These are phyloP conservation scores for Lasius platythorax DNA, from an alignment of 2,888 invertebrate species.

Conservation along the genomic window DNA sequence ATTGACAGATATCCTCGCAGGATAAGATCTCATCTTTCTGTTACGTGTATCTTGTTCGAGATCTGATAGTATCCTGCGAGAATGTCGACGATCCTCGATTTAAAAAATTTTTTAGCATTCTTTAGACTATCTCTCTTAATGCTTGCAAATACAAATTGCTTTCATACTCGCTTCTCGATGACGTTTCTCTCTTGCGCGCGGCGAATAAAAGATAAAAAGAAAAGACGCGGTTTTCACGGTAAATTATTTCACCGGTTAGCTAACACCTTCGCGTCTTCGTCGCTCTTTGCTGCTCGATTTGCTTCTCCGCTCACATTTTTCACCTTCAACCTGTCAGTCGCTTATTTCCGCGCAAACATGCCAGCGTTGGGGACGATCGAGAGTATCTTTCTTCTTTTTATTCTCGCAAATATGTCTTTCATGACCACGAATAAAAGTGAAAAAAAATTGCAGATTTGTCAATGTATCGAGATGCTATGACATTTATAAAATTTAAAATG, in stretches of 20 bases:
- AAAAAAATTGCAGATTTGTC: slow-evolving; percentile 42
- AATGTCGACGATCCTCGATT: background rate
- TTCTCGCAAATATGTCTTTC: slow-evolving; percentile 14
- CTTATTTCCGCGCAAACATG: slow-evolving; percentile 63
- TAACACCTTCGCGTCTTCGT: slow-evolving; percentile 26
- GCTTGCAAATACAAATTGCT: slow-evolving; percentile 37
- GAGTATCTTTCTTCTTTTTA: slow-evolving; percentile 20
- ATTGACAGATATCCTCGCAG: background rate
- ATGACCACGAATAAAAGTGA: slow-evolving; percentile 31
- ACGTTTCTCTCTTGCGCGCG: background rate
- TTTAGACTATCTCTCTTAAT: slow-evolving; percentile 23
- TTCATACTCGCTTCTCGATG: slow-evolving; percentile 19
- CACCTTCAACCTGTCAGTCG: slow-evolving; percentile 66
- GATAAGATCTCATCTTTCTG: slow-evolving; percentile 5
- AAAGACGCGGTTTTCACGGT: slow-evolving; percentile 38
- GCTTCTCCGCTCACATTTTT: slow-evolving; percentile 68
- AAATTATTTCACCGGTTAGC: slow-evolving; percentile 57
- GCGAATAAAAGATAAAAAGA: slow-evolving; percentile 8
- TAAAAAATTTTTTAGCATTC: slow-evolving; percentile 17
- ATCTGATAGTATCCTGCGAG: background rate
- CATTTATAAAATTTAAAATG: slow-evolving; percentile 6
- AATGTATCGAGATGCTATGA: background rate
- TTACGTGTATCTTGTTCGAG: background rate
- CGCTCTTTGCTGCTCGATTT: slow-evolving; percentile 54
- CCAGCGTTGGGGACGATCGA: slow-evolving; percentile 32